Evolutionary conservation across 2,113 vertebrate genomes (phyloP).

Genomic region (Scartelaos histophorus): DNA sequence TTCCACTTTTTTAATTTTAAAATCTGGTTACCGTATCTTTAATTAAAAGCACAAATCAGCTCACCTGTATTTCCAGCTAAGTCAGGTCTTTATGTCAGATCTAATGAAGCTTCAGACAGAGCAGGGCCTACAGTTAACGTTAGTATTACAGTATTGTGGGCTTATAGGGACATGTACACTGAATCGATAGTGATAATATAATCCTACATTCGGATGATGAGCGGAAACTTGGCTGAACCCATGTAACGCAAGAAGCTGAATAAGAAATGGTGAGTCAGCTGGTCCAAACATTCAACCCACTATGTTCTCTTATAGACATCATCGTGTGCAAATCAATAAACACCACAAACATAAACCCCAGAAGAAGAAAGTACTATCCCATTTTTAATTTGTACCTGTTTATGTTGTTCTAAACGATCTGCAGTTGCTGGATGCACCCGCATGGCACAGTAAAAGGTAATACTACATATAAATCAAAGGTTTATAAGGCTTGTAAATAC

Average conservation of each 20-base stretch:
- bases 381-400: background rate
- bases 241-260: background rate
- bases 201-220: background rate
- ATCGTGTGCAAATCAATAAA: background rate
- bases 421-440: background rate
- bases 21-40: no score
- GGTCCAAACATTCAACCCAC: background rate
- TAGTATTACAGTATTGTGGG: no score
- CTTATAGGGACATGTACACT: background rate
- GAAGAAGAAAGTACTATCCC: background rate
- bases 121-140: no score
- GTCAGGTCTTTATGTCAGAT: no score
- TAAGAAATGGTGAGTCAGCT: background rate
- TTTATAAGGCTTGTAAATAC: background rate
- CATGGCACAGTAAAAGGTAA: background rate
- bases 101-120: no score
- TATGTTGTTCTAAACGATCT: background rate
- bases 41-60: no score
- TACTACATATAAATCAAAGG: slow-evolving; percentile 2
- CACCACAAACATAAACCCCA: no score
- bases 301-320: background rate
- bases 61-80: no score
- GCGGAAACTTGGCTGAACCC: background rate
- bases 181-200: background rate
- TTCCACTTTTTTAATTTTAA: no score